Base-by-base conservation (phyloP, 1,140 invertebrate species). In the Trypoxylus dichotomus region DNA sequence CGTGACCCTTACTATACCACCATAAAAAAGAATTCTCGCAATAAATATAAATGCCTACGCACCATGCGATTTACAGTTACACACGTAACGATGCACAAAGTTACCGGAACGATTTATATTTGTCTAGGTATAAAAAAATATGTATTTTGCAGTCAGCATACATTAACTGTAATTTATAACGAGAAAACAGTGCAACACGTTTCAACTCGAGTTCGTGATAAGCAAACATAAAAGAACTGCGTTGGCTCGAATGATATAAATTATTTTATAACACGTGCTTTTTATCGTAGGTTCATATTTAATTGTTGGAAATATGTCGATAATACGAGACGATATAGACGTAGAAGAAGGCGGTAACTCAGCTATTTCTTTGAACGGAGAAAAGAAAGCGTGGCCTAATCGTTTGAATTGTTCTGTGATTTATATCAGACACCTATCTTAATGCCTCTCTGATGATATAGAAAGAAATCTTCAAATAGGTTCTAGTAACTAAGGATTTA, bases 11-110 rank as follows among this genome's bases (percentile, higher is more conserved):
- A 21, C 21, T 58, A 21, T 58, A 13, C 47, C 15, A 58, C 47
- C 21, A 58, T 58, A 58, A 58, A 58, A 58, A 58, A 5, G 15
- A 58, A 13, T 58, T 58, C 47, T 21, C 15, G 47, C 47, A 58
- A 58, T 58, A 58, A 58, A 58, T 58, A 58, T 58, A 58, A 58
- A 58, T 58, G 47, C 47, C 47, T 58, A 58, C 47, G 47, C 47
- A 21, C 47, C 15, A 58, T 58, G 2, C 47, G 47, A 21, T 19
- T 58, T 58, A 58, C 47, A 21, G 21, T 21, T 58, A 58, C 47
- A 58, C 47, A 58, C 47, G 47, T 58, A 19, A 58, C 47, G 21
- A 58, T 58, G 47, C 47, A 58, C 21, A 58, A n/a, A 58, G 7
- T 58, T 13, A 58, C 47, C 15, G 21, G 47, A 58, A 58, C 47